Evolutionary conservation across 2,797 vertebrate species (phyloP).

Genomic region (Pseudocheirus occidentalis): DNA sequence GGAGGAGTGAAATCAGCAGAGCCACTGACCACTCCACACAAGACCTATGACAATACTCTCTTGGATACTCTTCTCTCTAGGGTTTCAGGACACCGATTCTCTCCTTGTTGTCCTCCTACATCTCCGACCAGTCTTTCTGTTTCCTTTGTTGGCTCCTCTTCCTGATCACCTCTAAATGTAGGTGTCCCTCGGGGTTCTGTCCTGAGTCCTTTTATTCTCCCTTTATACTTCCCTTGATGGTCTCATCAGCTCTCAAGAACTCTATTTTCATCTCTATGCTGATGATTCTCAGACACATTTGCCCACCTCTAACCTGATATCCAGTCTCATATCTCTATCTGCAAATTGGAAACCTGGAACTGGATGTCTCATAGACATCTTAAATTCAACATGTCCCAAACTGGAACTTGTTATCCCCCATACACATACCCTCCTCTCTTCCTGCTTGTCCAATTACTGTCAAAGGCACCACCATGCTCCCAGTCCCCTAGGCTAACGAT

Average conservation of each 20-base stretch:
- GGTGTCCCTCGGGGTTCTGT: background rate
- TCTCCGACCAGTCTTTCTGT: background rate
- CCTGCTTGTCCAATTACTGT: background rate
- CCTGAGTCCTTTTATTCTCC: background rate
- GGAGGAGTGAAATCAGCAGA: background rate
- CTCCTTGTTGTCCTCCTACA: background rate
- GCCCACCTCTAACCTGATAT: background rate
- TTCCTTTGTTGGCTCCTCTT: background rate
- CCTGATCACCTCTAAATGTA: background rate
- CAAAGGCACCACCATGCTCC: background rate
- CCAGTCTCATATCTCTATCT: background rate
- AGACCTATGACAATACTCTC: background rate
- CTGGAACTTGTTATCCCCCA: background rate
- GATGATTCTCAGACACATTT: background rate
- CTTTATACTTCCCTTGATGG: background rate
- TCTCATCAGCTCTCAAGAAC: background rate
- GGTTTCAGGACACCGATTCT: background rate
- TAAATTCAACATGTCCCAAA: background rate
- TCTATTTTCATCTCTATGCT: background rate
- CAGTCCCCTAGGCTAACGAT: background rate
- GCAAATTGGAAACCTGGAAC: background rate
- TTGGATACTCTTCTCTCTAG: background rate
- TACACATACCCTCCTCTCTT: background rate
- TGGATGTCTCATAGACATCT: background rate
- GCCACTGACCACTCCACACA: background rate